phyloP scores from a whole-genome alignment of 2,113 vertebrate species.

The Burhinus bistriatus region DNA sequence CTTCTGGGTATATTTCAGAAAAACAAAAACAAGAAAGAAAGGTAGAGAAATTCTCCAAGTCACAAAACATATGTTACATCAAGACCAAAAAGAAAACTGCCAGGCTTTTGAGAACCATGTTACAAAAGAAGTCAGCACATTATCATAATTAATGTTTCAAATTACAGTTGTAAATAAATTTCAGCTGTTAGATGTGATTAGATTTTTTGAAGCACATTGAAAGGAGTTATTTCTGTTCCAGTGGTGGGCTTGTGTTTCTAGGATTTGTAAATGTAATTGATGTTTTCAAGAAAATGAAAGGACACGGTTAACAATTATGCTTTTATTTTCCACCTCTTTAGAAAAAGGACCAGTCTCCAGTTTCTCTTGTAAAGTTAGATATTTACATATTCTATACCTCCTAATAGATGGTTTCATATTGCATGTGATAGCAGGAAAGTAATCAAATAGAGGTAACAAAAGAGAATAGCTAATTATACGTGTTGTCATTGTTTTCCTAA shows the following conservation, averaged over 20 bases:
- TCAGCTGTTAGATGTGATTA: slow-evolving; percentile 66
- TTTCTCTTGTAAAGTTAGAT: slow-evolving; percentile 60
- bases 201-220: slow-evolving; percentile 58
- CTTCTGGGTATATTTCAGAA: not conserved
- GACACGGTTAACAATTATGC: slow-evolving; percentile 72
- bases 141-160: slow-evolving; percentile 68
- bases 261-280: slow-evolving; percentile 70
- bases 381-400: slow-evolving; percentile 64
- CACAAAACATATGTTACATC: slow-evolving; percentile 35
- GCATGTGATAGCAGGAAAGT: slow-evolving; percentile 44
- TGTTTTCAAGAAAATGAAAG: slow-evolving; percentile 71
- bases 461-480: slow-evolving; percentile 58
- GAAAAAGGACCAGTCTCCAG: slow-evolving; percentile 45
- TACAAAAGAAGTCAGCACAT: slow-evolving; percentile 58
- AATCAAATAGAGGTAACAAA: slow-evolving; percentile 53
- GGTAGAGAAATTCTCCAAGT: slow-evolving; percentile 6
- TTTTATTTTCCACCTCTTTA: slow-evolving; percentile 68
- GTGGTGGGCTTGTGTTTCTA: slow-evolving; percentile 54
- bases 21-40: not conserved
- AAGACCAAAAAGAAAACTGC: slow-evolving; percentile 19
- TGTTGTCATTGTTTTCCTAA: slow-evolving; percentile 16
- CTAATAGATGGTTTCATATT: slow-evolving; percentile 68
- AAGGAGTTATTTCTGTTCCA: slow-evolving; percentile 70
- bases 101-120: not conserved
- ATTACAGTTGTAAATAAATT: slow-evolving; percentile 65